phyloP scores from a whole-genome alignment of 2,797 vertebrate species.

The Poecilia velifera region DNA sequence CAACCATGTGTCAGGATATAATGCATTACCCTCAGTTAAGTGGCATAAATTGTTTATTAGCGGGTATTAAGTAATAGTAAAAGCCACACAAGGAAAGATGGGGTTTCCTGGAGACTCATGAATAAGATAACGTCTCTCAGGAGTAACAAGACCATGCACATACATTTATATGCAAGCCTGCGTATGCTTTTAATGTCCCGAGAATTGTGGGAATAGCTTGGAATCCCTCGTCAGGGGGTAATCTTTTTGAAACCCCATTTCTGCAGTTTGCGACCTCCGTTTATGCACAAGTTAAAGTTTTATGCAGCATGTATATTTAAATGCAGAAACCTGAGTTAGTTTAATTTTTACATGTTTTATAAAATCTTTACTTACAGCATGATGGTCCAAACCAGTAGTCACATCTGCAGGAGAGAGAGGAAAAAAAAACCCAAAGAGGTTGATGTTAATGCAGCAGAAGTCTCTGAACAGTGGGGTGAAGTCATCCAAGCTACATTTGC shows the following conservation, averaged over 20 bases:
- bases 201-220: neutral
- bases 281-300: neutral
- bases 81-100: constrained; percentile 57
- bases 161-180: neutral
- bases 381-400: neutral
- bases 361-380: neutral
- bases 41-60: constrained; percentile 78
- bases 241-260: neutral
- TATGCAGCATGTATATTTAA: too few relatives aligned
- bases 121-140: constrained; percentile 57
- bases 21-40: constrained; percentile 68
- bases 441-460: neutral
- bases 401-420: neutral
- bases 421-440: neutral
- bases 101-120: constrained; percentile 47
- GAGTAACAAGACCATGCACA: constrained; percentile 31
- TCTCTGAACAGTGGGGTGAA: neutral
- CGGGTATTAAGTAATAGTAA: constrained; percentile 66
- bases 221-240: neutral
- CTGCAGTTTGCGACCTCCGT: neutral
- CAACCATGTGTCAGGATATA: constrained; percentile 68
- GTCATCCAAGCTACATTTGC: neutral
- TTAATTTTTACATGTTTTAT: neutral
- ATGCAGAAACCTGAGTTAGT: neutral
- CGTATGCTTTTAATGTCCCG: constrained; percentile 2